Conservation (phyloP, 2,888 invertebrate species). For the Melanophora roralis region DNA sequence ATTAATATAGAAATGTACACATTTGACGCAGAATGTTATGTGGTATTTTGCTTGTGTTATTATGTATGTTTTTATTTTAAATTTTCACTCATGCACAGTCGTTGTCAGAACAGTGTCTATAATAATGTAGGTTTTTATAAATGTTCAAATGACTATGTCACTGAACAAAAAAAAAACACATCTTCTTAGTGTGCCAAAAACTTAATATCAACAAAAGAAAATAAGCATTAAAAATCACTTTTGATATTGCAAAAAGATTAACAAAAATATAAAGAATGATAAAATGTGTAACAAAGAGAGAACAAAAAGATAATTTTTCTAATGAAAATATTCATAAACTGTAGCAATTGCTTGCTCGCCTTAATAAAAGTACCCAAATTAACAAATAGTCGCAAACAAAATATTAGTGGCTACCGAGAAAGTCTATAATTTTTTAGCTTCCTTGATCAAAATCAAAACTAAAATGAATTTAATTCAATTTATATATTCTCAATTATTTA, state of each 20-base stretch:
- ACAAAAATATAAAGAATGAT: conserved; percentile 40
- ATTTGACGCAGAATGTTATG: neutral
- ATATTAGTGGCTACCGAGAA: neutral
- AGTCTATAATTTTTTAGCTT: too few relatives aligned
- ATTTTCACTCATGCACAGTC: conserved; percentile 42
- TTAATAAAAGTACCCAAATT: neutral
- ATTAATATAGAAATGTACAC: conserved; percentile 45
- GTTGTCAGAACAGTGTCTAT: conserved; percentile 52
- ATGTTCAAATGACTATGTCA: conserved; percentile 27
- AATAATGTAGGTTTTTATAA: conserved; percentile 41
- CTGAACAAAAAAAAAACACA: conserved; percentile 9
- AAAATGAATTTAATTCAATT: too few relatives aligned
- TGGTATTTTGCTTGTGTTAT: neutral
- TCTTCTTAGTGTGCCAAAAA: conserved; percentile 26
- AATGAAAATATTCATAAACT: conserved; percentile 18
- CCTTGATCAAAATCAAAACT: too few relatives aligned
- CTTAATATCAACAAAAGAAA: conserved; percentile 1
- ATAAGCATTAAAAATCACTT: conserved; percentile 22
- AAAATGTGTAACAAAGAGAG: conserved; percentile 34
- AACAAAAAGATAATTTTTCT: conserved; percentile 25
- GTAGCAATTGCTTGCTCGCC: neutral
- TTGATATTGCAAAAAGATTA: conserved; percentile 46
- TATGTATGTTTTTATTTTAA: neutral
- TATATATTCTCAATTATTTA: too few relatives aligned
- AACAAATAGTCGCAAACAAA: conserved; percentile 34